These are phyloP conservation scores for Matsumyia berberina DNA, from an alignment of 2,888 invertebrate genomes.

Conservation along the genomic window DNA sequence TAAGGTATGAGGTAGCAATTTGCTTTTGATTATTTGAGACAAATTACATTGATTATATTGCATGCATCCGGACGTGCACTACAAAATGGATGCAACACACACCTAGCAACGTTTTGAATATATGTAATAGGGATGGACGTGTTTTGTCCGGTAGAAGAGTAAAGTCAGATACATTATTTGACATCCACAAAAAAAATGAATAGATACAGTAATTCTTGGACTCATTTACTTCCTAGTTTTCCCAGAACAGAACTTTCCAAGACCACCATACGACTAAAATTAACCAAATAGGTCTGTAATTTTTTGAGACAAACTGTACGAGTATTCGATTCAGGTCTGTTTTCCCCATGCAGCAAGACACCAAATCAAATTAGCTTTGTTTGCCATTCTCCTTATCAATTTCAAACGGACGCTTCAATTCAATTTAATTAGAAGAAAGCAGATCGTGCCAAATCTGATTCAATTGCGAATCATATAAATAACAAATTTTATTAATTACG, in stretches of 20 bases:
- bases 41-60: slow-evolving; percentile 72
- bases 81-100: slow-evolving; percentile 6
- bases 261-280: too few species aligned
- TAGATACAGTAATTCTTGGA: too few species aligned
- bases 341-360: background rate
- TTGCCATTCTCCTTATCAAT: slow-evolving; percentile 2
- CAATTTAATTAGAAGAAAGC: slow-evolving; percentile 36
- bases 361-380: slow-evolving; percentile 30
- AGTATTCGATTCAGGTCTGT: background rate
- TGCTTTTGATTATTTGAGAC: slow-evolving; percentile 69
- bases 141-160: too few species aligned
- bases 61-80: slow-evolving; percentile 25
- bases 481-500: slow-evolving; percentile 67
- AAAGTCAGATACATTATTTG: background rate
- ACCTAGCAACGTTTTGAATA: background rate
- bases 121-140: background rate
- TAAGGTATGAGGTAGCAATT: slow-evolving; percentile 66
- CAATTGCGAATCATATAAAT: slow-evolving; percentile 42
- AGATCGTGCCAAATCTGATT: slow-evolving; percentile 38
- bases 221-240: too few species aligned
- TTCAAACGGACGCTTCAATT: slow-evolving; percentile 25
- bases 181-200: too few species aligned
- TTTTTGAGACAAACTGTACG: background rate
- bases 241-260: too few species aligned
- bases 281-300: background rate